Evolutionary conservation across 2,113 vertebrate species (phyloP).

Genomic region (Bos taurus): ARS-UCD2.0 NC_037339.1:61597501-61598000

Average conservation of each 20-base stretch:
- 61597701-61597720: not conserved
- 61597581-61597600: not conserved
- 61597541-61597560: not conserved
- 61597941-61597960: rapidly evolving
- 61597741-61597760: not conserved
- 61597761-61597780: not conserved
- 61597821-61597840: not conserved
- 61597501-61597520: not conserved
- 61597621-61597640: not conserved
- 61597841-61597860: too few relatives aligned
- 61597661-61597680: not conserved
- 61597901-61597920: too few relatives aligned
- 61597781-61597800: not conserved
- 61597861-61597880: too few relatives aligned
- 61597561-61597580: not conserved
- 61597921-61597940: too few relatives aligned
- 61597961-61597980: too few relatives aligned
- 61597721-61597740: not conserved
- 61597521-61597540: not conserved
- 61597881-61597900: too few relatives aligned
- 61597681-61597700: not conserved
- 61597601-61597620: not conserved
- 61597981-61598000: too few relatives aligned
- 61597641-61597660: not conserved
- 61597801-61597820: not conserved